Evolutionary conservation across 2,888 invertebrate species (phyloP), one percentile per base, ranked within the genome.

Genomic region (Eupithecia dodoneata): DNA sequence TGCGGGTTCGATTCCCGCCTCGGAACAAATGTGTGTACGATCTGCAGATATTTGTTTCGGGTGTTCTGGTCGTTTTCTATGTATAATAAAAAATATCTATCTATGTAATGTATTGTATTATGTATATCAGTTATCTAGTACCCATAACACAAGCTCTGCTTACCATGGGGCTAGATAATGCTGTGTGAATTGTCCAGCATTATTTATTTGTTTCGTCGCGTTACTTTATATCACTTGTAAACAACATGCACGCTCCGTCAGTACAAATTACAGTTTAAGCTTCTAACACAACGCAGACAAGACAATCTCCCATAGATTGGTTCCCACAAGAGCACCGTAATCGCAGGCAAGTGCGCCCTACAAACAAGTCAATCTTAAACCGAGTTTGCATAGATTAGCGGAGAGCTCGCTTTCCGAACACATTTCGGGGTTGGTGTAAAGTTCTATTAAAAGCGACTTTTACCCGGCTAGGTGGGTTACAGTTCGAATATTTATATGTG

Each of bases 291-390:
- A 79, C 74, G 72, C 78, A 81, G 81, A 83, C 82, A 70, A 70
- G 70, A 82, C 82, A 82, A 82, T 86, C 83, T 84, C 81, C 81
- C 79, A 75, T 84, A 85, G 87, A 89, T 89, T 87, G 88, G 85
- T 84, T 86, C 80, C 83, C 83, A 83, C 85, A 85, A 87, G 85
- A 79, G 84, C 83, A 83, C 67, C 81, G 88, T 89, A 89, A 90
- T 90, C 90, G 87, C 86, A 83, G 80, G 83, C 86, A 83, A 88
- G 87, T 87, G 88, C 86, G 88, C 85, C 89, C 87, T 87, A 91
- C 92, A 92, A 92, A 92, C 92, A 92, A 92, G 91, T 92, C 92
- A 90, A 92, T 93, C 91, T 92, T 90, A 91, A 90, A 91, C 89
- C 87, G 84, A 86, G 91, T 93, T 92, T 92, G 92, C 93, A 92